Evolutionary conservation across 2,113 vertebrate genomes (phyloP), one percentile per base, ranked within the genome.

Genomic region (Gymnobelideus leadbeateri): DNA sequence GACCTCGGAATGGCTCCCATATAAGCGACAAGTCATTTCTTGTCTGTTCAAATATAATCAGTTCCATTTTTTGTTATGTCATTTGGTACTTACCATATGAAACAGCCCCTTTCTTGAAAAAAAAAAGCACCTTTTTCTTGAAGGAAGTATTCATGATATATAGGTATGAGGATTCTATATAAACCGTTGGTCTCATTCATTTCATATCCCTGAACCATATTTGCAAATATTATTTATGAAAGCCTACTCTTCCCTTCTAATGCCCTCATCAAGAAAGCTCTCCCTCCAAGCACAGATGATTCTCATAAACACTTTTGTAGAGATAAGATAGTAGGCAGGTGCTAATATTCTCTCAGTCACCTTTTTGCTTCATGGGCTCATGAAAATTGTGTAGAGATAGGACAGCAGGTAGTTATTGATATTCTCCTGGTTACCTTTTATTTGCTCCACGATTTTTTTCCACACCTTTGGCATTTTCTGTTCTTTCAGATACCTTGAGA

Each of bases 311-410:
- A 43, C 43, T 84, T 84, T 84, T 43, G 68, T 43, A 8, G 68
- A 84, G 68, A 84, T 23, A 14, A 23, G 37, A 43, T 43, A 19
- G 37, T 21, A 84, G 68, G 68, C n/a, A 84, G 68, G 68, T 84
- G 68, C 68, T 84, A 84, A 84, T 43, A 84, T 84, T 43, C 68
- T 84, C 68, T 84, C n/a, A 84, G 68, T 84, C 68, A n/a, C 68
- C 68, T 84, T 84, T 84, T 84, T n/a, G 61, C 31, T n/a, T 84
- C 68, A n/a, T 84, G 43, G 4, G 21, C n/a, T 21, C 68, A 43
- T 84, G 68, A 84, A 84, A 84, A 84, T 84, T 84, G 68, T 84
- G 68, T 21, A 21, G n/a, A n/a, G n/a, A 77, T 77, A 37, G 68
- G 68, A 21, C 68, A 21, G 37, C 37, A 43, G 68, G 37, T n/a